Conservation (phyloP, 2,888 invertebrate genomes). For the Eupsilia transversa region DNA sequence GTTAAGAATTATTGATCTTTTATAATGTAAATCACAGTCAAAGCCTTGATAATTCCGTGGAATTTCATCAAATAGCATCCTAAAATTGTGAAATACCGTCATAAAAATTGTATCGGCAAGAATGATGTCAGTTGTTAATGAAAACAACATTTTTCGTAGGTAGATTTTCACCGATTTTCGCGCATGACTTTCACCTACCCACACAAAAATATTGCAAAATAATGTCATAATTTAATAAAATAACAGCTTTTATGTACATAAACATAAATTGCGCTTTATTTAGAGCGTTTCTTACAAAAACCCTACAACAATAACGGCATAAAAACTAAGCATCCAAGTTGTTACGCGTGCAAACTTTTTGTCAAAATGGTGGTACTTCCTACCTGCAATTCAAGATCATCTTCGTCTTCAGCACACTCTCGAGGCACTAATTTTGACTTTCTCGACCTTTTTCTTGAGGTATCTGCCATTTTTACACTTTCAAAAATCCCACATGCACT, state of each 20-base stretch:
- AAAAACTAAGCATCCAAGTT: constrained; percentile 13
- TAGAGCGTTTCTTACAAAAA: background rate
- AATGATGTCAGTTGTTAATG: constrained; percentile 2
- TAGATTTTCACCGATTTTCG: constrained; percentile 12
- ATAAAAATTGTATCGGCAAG: background rate
- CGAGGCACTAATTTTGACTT: constrained; percentile 74
- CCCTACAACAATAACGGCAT: background rate
- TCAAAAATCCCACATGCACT: constrained; percentile 12
- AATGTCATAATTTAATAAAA: background rate
- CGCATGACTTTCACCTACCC: constrained; percentile 47
- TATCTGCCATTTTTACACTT: constrained; percentile 51
- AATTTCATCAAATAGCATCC: background rate
- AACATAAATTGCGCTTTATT: background rate
- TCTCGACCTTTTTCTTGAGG: constrained; percentile 66
- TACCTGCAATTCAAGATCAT: constrained; percentile 57
- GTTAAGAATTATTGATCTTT: background rate
- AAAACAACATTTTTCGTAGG: constrained; percentile 27
- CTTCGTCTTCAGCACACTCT: constrained; percentile 54
- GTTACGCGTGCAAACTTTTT: constrained; percentile 35
- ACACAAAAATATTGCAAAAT: constrained; percentile 29
- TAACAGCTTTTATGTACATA: background rate
- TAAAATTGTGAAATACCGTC: background rate
- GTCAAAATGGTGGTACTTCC: constrained; percentile 64
- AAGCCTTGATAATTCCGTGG: background rate
- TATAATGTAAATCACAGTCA: background rate